Base-by-base conservation (phyloP, 2,113 vertebrate genomes). In the Machaerirhynchus nigripectus region DNA sequence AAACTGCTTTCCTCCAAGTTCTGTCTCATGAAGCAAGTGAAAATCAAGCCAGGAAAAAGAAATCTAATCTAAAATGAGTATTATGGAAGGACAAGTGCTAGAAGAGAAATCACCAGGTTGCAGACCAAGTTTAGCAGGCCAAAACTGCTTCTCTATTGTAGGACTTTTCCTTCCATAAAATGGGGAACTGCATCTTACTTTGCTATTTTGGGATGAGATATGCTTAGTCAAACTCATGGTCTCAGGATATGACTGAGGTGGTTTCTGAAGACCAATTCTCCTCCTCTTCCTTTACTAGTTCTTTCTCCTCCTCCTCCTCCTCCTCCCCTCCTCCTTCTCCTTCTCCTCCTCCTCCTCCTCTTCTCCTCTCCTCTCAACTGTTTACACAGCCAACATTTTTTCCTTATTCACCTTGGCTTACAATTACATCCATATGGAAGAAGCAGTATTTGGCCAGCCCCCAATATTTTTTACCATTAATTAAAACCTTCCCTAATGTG, bases 401-500 rank as follows among this genome's bases (percentile, higher is more conserved):
- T 78, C 50, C 64, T 64, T 84, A 67, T 64, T 92, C 56, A 78
- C 28, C 18, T 28, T 77, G 39, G 22, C 33, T 83, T 85, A 46
- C 20, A 68, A 73, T 93, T 55, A 74, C 30, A 70, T 42, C 65
- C 64, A 31, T 47, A 47, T 3, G 18, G 33, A 67, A 26, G 87
- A 56, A 91, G 26, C 23, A 75, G 44, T 81, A 87, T 84, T 86
- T 87, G 44, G 59, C 76, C 42, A 71, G 24, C 42, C 46, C 8
- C 14, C n/a, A 60, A 4, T 76, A 84, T 90, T 89, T 92, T 75
- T 50, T 65, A 84, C 27, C 47, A 37, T 59, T 84, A 95, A 89
- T 87, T 82, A 83, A 86, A 92, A 79, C 69, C 47, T 79, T 75
- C 67, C 61, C 40, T 92, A 91, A 94, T 78, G 82, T 90, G 39